Percentiles rank a stretch among this genome's conserved stretches.
phyloP scores from a whole-genome alignment of 2,113 vertebrate species.

The Oceanodroma tethys region DNA sequence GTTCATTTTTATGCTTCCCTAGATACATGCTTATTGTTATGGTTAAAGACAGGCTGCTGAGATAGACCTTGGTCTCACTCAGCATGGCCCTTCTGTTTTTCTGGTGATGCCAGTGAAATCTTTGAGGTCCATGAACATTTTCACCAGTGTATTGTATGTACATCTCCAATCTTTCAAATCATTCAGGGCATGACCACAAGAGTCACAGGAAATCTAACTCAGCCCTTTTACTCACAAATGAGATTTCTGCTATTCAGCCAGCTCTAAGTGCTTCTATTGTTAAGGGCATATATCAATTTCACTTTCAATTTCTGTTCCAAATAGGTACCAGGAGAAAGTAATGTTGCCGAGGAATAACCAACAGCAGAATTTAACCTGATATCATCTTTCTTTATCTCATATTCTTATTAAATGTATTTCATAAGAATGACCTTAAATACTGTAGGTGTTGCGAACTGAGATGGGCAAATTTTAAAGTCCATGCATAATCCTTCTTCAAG shows the following conservation, averaged over 20 bases:
- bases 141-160: not conserved
- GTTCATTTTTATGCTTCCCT: not conserved
- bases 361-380: not conserved
- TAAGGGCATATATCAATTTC: conserved; percentile 18
- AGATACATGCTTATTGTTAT: not conserved
- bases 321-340: not conserved
- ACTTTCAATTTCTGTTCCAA: conserved; percentile 22
- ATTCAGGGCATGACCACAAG: not conserved
- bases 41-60: not conserved
- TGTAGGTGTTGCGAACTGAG: not conserved
- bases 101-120: not conserved
- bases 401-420: not conserved
- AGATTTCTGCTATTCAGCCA: not conserved
- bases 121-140: not conserved
- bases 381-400: not conserved
- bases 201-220: conserved; percentile 2
- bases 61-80: not conserved
- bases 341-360: not conserved
- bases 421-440: not conserved
- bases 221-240: conserved; percentile 2
- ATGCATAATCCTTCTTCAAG: not conserved
- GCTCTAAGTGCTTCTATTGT: not conserved
- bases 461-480: not conserved
- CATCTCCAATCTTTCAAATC: not conserved
- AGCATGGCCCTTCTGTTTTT: not conserved